Base-by-base conservation (phyloP, 2,888 invertebrate species). In the Arctia plantaginis region DNA sequence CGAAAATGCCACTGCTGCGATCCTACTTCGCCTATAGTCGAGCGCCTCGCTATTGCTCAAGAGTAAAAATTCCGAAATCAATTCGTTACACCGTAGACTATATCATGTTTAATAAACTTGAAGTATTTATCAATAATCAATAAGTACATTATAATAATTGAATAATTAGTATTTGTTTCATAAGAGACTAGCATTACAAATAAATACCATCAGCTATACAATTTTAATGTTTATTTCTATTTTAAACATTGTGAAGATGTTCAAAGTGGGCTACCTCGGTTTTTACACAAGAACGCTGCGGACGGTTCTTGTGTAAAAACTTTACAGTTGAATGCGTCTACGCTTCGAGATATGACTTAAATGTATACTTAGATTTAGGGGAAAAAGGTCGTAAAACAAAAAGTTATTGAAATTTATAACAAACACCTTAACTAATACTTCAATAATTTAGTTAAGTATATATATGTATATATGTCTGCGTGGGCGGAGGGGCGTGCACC, bases 121-220 rank as follows among this genome's bases (percentile, higher is more conserved):
- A 95, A 95, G 94, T 95, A 95, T 95, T 93, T 94, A 95, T 95
- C 94, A 93, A 95, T 95, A 95, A 95, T 95, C 95, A 95, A 94
- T 95, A 95, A 95, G 95, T 95, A 95, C 95, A 93, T 95, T 95
- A 95, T 92, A 94, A 95, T 95, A 95, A 95, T 95, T 95, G 95
- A 95, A 95, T 95, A 94, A 94, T 95, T 95, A 95, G 95, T 95
- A 94, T 95, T 94, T 93, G 94, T 94, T 95, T 95, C 94, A 95
- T 95, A 95, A 95, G 95, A 95, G 94, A 95, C 95, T 95, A 95
- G 95, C 95, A 95, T 95, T 95, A 95, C 94, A 95, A 95, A 95
- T 95, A 94, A 95, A 95, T 95, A 95, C 93, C 93, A 94, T 95
- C 95, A 95, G 95, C 95, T 95, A 95, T 95, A 95, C 95, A 94